phyloP scores from a whole-genome alignment of 2,113 vertebrate species.

The Xerus inauris region DNA sequence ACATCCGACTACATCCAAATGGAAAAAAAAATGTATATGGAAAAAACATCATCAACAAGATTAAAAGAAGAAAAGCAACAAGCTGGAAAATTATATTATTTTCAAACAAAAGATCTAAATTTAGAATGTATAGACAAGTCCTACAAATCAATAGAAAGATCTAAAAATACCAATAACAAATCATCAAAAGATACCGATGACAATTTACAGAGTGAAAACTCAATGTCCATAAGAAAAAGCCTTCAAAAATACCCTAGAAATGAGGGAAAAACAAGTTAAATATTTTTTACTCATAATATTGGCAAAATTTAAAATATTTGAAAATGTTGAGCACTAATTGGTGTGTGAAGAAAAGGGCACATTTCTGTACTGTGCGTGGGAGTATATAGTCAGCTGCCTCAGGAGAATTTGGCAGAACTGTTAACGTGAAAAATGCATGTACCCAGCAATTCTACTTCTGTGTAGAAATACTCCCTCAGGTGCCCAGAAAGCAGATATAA shows the following conservation, averaged over 20 bases:
- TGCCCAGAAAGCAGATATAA: constrained; percentile 46
- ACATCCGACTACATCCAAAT: background rate
- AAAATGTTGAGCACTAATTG: constrained; percentile 20
- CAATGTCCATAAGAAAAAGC: constrained; percentile 29
- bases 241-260: constrained; percentile 43
- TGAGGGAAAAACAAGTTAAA: background rate
- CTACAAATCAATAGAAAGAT: constrained; percentile 43
- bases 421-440: constrained; percentile 42
- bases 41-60: constrained; percentile 13
- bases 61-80: constrained; percentile 52
- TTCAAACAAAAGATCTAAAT: constrained; percentile 39
- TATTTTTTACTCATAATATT: background rate
- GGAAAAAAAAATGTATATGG: background rate
- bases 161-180: constrained; percentile 51
- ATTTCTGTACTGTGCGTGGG: background rate
- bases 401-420: constrained; percentile 44
- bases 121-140: constrained; percentile 7
- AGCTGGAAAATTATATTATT: constrained; percentile 37
- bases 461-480: constrained; percentile 17
- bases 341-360: background rate
- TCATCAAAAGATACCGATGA: constrained; percentile 32
- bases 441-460: constrained; percentile 16
- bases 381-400: background rate
- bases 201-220: constrained; percentile 29
- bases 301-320: constrained; percentile 36